Conservation (phyloP, 2,113 vertebrate genomes). For the Platysternon megacephalum region DNA sequence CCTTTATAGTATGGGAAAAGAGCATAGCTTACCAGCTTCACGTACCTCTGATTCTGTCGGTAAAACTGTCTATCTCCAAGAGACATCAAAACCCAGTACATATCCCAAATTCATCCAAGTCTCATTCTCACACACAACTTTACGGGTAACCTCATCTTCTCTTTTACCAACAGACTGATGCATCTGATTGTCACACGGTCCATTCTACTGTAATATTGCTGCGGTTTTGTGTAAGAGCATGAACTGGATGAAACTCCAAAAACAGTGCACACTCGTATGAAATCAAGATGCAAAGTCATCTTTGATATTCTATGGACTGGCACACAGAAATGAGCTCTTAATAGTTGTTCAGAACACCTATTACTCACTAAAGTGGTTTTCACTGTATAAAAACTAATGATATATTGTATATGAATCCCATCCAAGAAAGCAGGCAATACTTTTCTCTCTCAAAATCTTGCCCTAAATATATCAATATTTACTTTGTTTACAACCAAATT, state of each 20-base stretch:
- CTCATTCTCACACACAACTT: background rate
- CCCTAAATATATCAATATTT: background rate
- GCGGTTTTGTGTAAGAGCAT: background rate
- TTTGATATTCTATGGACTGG: background rate
- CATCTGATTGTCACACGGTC: background rate
- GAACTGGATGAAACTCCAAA: background rate
- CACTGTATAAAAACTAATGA: background rate
- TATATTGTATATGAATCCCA: background rate
- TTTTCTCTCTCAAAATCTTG: background rate
- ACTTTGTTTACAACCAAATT: conserved; percentile 8
- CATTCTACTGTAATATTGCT: background rate
- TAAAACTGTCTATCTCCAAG: background rate
- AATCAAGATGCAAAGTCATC: background rate
- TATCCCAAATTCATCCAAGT: background rate
- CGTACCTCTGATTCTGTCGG: background rate
- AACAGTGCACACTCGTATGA: background rate
- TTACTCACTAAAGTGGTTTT: background rate
- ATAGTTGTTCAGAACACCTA: background rate
- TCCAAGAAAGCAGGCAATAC: background rate
- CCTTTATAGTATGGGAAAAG: background rate
- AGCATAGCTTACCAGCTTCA: background rate
- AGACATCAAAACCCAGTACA: background rate
- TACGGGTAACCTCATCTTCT: background rate
- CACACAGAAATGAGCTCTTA: background rate
- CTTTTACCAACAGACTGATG: background rate